phyloP scores from a whole-genome alignment of 2,113 vertebrate species.

The Epinephelus cyanopodus region DNA sequence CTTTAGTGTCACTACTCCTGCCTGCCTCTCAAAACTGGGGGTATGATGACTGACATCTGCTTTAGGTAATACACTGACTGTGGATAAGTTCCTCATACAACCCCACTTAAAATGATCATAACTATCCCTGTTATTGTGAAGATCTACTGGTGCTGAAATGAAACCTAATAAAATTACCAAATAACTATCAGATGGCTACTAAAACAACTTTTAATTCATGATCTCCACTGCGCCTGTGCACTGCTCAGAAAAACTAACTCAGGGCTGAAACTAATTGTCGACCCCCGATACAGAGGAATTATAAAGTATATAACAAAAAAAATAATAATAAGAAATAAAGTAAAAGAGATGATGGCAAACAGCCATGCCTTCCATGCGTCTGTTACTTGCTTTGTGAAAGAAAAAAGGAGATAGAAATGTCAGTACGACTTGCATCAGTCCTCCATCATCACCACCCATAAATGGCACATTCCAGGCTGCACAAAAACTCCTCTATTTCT shows the following conservation, averaged over 20 bases:
- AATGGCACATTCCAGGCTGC: constrained; percentile 65
- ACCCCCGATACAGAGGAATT: constrained; percentile 28
- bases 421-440: constrained; percentile 32
- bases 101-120: too few species aligned
- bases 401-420: constrained; percentile 38
- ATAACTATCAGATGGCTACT: background rate
- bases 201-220: background rate
- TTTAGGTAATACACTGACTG: too few species aligned
- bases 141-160: background rate
- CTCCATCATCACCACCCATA: constrained; percentile 11
- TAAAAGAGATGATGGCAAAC: constrained; percentile 59
- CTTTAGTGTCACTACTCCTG: too few species aligned
- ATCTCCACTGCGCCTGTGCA: background rate
- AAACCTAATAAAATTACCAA: background rate
- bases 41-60: too few species aligned
- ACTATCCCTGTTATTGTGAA: background rate
- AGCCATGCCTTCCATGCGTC: constrained; percentile 81
- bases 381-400: constrained; percentile 51
- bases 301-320: constrained; percentile 9
- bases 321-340: constrained; percentile 16
- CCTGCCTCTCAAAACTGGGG: too few species aligned
- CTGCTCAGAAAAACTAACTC: background rate
- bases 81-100: too few species aligned
- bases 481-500: constrained; percentile 32
- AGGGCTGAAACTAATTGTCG: constrained; percentile 28